These are phyloP conservation scores for Atrichornis clamosus DNA, from an alignment of 2,113 vertebrate species.

Conservation along the genomic window DNA sequence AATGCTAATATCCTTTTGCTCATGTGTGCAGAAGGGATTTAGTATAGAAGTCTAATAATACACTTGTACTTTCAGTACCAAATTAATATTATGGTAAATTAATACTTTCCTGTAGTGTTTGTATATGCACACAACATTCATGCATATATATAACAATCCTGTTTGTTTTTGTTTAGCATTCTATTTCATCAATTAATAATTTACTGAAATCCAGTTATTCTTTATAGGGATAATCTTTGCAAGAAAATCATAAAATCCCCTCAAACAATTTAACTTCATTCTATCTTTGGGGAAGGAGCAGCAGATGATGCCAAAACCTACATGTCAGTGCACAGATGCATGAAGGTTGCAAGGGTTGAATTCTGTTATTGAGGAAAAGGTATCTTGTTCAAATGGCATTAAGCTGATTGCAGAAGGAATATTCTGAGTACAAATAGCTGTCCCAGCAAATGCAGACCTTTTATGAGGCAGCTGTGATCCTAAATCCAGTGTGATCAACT, in stretches of 20 bases:
- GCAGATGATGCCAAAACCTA: neutral
- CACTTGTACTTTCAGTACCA: neutral
- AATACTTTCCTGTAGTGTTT: neutral
- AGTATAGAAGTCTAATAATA: neutral
- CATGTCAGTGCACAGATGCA: neutral
- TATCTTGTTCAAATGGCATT: neutral
- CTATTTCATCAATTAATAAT: constrained; percentile 3
- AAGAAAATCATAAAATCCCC: neutral
- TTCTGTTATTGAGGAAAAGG: neutral
- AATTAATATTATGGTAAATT: neutral
- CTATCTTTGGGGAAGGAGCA: neutral
- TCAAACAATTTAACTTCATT: neutral
- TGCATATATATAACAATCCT: neutral
- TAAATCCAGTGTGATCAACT: neutral
- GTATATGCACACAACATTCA: neutral
- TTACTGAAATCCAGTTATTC: neutral
- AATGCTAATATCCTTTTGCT: neutral
- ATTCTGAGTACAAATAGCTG: neutral
- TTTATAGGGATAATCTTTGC: neutral
- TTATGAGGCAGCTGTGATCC: neutral
- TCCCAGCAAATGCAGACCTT: neutral
- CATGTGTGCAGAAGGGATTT: neutral
- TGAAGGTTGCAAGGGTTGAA: neutral
- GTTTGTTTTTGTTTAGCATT: neutral
- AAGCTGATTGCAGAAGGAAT: neutral